Evolutionary conservation across 2,888 invertebrate species (phyloP).

Genomic region (Leptothorax acervorum): DNA sequence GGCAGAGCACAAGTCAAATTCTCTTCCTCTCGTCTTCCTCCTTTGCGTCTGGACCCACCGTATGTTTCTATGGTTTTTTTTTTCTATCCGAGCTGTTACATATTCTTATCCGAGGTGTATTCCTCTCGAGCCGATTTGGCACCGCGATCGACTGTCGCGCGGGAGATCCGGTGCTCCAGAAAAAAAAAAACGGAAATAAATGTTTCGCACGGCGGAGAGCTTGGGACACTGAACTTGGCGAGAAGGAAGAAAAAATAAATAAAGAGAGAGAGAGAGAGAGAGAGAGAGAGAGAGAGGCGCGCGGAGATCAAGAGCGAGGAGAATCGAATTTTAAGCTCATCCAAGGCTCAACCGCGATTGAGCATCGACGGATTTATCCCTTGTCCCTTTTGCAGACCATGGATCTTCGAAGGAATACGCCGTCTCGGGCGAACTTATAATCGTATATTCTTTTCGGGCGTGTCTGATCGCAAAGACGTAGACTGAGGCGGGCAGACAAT

Average conservation of each 20-base stretch:
- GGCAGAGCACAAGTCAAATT: conserved; percentile 48
- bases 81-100: conserved; percentile 20
- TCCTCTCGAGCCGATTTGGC: conserved; percentile 17
- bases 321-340: conserved; percentile 2
- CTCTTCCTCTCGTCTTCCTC: conserved; percentile 61
- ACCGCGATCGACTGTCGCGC: not conserved
- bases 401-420: conserved; percentile 37
- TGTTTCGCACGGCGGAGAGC: not conserved
- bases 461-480: conserved; percentile 70
- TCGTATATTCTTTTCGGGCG: conserved; percentile 54
- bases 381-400: not conserved
- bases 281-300: conserved; percentile 10
- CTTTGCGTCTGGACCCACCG: conserved; percentile 69
- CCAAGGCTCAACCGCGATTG: not conserved
- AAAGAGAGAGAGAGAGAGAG: conserved; percentile 11
- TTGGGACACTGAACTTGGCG: conserved; percentile 2
- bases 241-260: not conserved
- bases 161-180: conserved; percentile 7
- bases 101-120: conserved; percentile 18
- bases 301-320: conserved; percentile 16
- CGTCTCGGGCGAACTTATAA: conserved; percentile 6
- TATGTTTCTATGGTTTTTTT: conserved; percentile 11
- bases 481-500: conserved; percentile 59
- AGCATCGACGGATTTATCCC: not conserved
- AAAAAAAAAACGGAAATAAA: not conserved